A percentile compares a stretch with the other conserved stretches of the same genome.
phyloP scores from a whole-genome alignment of 1,140 invertebrate species.

The Calosoma granatense region DNA sequence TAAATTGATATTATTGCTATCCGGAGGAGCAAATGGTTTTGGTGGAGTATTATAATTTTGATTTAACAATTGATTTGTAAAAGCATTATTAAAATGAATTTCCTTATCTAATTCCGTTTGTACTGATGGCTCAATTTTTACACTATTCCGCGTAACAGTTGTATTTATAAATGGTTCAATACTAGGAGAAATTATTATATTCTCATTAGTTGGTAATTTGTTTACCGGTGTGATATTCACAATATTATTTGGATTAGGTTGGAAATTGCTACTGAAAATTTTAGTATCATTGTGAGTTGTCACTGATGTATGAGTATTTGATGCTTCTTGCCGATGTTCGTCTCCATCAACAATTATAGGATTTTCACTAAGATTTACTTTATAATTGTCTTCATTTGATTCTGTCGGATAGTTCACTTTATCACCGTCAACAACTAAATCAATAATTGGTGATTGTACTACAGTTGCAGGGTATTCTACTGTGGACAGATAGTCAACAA shows the following conservation, averaged over 20 bases:
- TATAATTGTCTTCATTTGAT: conserved; percentile 3
- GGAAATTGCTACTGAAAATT: background rate
- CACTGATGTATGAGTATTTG: conserved; percentile 24
- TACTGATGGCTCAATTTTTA: background rate
- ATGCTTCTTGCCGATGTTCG: background rate
- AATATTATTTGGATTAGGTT: background rate
- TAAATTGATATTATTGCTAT: background rate
- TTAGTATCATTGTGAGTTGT: conserved; percentile 18
- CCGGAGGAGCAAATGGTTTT: background rate
- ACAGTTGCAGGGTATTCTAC: conserved; percentile 53
- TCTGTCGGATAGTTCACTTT: background rate
- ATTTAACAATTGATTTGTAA: conserved; percentile 1
- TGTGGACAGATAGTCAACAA: conserved; percentile 50
- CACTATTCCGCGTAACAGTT: no score
- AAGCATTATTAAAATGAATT: background rate
- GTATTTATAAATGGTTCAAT: no score
- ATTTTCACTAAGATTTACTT: conserved; percentile 25
- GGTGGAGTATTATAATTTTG: background rate
- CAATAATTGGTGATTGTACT: conserved; percentile 50
- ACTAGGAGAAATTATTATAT: no score
- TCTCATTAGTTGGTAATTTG: no score
- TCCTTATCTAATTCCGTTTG: background rate
- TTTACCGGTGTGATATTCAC: background rate
- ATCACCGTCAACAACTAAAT: conserved; percentile 36
- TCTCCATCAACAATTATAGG: conserved; percentile 27